Base-by-base conservation (phyloP, 2,888 invertebrate genomes). In the Dione juno region DNA sequence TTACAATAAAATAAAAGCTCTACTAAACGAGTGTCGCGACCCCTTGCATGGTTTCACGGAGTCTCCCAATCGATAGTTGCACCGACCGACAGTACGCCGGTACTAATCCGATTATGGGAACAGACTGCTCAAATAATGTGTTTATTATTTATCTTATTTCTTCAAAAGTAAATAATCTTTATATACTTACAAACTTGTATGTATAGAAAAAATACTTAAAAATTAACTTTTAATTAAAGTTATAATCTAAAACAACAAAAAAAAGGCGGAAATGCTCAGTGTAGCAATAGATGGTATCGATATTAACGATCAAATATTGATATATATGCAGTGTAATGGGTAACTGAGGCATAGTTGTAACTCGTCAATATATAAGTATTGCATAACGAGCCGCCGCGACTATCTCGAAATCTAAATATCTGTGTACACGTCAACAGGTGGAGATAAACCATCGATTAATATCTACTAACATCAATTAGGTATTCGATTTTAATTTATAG, bases 41-140 rank as follows among this genome's bases (percentile, higher is more conserved):
- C 65, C 59, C 69, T 71, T 68, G 65, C 43, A 69, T 68, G 71
- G 68, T 71, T 71, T 71, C 71, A 35, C 68, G 48, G 40, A 63
- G 13, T 54, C 54, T 50, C 65, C 59, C n/a, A 63, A 54, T 54
- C 68, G 37, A 63, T 54, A 61, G n/a, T n/a, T 41, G 28, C 35
- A 41, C 6, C 40, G 19, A 19, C 28, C 41, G 54, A 16, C 58
- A 11, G 21, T 50, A 21, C 37, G 57, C 37, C 16, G 37, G 54
- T 61, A 68, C 59, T 53, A 72, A 72, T 72, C 71, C 71, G 66
- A 72, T 69, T 72, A 72, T 6, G 28, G 16, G 40, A 57, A 52
- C 14, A 45, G 40, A 68, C 68, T n/a, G 13, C 54, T 37, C 53
- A 28, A 43, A 19, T 68, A 35, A 63, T 54, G 3, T 50, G 19